Conservation (phyloP, 2,888 invertebrate species). For the Anarsia innoxiella region DNA sequence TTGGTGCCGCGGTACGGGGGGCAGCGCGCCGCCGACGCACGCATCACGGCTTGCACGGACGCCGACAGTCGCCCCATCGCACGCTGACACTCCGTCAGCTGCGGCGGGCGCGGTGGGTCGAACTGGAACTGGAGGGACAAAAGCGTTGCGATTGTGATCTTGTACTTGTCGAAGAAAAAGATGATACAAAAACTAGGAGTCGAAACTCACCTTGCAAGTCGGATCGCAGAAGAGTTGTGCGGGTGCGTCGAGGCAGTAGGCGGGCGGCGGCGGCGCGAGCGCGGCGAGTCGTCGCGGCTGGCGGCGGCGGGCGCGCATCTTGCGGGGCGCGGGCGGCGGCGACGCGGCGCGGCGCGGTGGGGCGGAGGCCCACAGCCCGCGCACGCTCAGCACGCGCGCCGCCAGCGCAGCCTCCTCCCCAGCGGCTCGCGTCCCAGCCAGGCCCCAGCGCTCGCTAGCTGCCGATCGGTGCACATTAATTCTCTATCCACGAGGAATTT, state of each 20-base stretch:
- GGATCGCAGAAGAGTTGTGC: conserved; percentile 60
- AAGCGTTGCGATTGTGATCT: too few species aligned
- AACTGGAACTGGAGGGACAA: conserved; percentile 68
- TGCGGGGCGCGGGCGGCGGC: conserved; percentile 47
- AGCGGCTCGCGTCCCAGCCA: conserved; percentile 43
- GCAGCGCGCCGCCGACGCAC: conserved; percentile 49
- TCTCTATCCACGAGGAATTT: conserved; percentile 6
- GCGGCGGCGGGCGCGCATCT: conserved; percentile 57
- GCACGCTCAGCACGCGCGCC: conserved; percentile 43
- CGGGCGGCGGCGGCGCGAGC: conserved; percentile 46
- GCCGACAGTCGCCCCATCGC: conserved; percentile 54
- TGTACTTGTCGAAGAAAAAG: too few species aligned
- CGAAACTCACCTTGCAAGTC: conserved; percentile 46
- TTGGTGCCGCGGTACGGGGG: conserved; percentile 60
- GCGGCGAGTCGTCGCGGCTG: conserved; percentile 47
- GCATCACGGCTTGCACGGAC: conserved; percentile 55
- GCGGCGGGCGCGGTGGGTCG: conserved; percentile 53
- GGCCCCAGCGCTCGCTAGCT: conserved; percentile 72
- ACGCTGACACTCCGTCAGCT: conserved; percentile 48
- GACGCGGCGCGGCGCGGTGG: conserved; percentile 29
- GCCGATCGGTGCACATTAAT: conserved; percentile 66
- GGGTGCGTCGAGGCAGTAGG: conserved; percentile 52
- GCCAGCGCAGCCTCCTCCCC: conserved; percentile 50
- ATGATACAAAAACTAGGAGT: not conserved
- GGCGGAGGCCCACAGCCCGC: conserved; percentile 38